Percentiles rank a stretch among this genome's conserved stretches.
phyloP scores from a whole-genome alignment of 2,113 vertebrate species.

The Spilogale gracilis region DNA sequence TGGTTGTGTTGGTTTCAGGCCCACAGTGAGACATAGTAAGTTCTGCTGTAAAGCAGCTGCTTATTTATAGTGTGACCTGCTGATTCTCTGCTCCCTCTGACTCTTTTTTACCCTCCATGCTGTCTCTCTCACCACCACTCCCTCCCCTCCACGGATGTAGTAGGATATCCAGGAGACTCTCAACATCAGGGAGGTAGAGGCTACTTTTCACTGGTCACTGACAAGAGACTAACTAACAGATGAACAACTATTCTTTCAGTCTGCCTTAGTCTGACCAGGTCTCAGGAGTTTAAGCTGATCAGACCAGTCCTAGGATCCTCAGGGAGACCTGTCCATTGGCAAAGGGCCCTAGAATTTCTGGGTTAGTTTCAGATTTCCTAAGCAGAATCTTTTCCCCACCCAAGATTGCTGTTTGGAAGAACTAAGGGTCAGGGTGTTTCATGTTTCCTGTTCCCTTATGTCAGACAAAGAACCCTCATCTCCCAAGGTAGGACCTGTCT shows the following conservation, averaged over 20 bases:
- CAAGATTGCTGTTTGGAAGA: background rate
- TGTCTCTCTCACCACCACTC: background rate
- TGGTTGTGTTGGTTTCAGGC: background rate
- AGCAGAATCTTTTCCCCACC: background rate
- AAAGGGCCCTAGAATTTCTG: constrained; percentile 33
- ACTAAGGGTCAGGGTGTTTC: background rate
- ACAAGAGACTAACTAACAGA: background rate
- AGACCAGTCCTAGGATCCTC: constrained; percentile 12
- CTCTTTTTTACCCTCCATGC: background rate
- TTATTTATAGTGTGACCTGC: background rate
- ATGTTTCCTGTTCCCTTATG: background rate
- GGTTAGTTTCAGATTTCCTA: constrained; percentile 47
- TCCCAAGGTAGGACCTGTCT: background rate
- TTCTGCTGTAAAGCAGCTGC: background rate
- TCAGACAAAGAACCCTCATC: background rate
- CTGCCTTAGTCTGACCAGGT: background rate
- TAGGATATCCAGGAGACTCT: background rate
- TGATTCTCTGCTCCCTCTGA: background rate
- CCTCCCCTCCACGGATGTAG: background rate
- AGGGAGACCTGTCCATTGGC: constrained; percentile 19
- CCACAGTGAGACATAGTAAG: background rate
- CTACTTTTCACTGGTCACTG: background rate
- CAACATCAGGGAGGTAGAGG: background rate
- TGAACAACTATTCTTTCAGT: background rate
- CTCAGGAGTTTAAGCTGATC: background rate